Evolutionary conservation across 2,888 invertebrate species (phyloP).

Genomic region (Allacma fusca): DNA sequence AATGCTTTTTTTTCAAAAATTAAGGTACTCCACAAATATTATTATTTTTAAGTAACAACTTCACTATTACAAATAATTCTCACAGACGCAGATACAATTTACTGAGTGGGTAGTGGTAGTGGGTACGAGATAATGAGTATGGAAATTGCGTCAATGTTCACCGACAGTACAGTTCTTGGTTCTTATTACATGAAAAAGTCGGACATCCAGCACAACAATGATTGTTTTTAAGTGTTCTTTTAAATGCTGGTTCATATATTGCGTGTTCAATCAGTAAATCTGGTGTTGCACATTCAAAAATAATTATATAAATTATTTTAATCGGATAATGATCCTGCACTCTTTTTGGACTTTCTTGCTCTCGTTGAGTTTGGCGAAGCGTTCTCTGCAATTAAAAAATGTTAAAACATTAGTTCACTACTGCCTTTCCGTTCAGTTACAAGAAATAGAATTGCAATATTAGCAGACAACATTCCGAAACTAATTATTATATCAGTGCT

Average conservation of each 20-base stretch:
- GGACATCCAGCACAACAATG: constrained; percentile 32
- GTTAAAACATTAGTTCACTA: constrained; percentile 54
- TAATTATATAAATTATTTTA: constrained; percentile 27
- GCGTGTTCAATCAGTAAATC: background rate
- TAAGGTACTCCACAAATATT: constrained; percentile 25
- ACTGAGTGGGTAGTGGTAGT: too few relatives aligned
- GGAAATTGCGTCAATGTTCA: constrained; percentile 26
- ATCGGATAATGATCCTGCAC: constrained; percentile 37
- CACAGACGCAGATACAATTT: background rate
- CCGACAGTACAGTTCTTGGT: constrained; percentile 12
- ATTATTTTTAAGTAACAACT: constrained; percentile 17
- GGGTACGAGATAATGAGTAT: constrained; percentile 38
- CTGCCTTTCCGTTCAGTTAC: too few relatives aligned
- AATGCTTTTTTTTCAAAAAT: constrained; percentile 27
- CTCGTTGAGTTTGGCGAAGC: constrained; percentile 63
- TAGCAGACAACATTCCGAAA: too few relatives aligned
- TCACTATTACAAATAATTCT: background rate
- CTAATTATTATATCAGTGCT: background rate
- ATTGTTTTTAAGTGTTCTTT: constrained; percentile 25
- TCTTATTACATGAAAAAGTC: constrained; percentile 20
- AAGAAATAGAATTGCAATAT: too few relatives aligned
- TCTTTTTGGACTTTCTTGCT: constrained; percentile 46
- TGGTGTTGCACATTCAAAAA: constrained; percentile 15
- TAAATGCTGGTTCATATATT: constrained; percentile 32
- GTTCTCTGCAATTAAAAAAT: constrained; percentile 71